Evolutionary conservation across 2,113 vertebrate species (phyloP).

Genomic region (Mirounga angustirostris): DNA sequence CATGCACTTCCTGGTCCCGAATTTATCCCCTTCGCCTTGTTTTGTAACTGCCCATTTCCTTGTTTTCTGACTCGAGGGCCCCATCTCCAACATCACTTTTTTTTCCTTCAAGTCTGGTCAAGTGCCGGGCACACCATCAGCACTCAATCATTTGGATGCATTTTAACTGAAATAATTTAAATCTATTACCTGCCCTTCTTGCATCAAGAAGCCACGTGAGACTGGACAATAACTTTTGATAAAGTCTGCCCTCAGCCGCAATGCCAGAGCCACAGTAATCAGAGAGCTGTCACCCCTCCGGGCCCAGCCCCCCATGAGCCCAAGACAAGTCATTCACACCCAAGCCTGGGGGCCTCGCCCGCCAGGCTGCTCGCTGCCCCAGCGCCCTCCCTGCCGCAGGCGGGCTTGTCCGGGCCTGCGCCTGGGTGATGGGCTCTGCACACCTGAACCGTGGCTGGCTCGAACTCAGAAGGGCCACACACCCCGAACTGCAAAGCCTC

Average conservation of each 20-base stretch:
- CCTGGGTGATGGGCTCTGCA: background rate
- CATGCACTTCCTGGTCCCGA: fast-evolving
- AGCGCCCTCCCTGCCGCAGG: fast-evolving
- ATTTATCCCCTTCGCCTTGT: fast-evolving
- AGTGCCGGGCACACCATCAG: background rate
- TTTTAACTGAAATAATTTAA: conserved; percentile 56
- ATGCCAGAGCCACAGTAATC: background rate
- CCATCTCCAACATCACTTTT: background rate
- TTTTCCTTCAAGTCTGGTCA: background rate
- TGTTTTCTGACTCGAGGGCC: background rate
- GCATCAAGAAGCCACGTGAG: background rate
- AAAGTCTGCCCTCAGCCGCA: background rate
- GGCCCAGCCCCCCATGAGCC: background rate
- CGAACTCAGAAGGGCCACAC: background rate
- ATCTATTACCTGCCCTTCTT: conserved; percentile 29
- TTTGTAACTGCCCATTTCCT: background rate
- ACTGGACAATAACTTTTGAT: conserved; percentile 14
- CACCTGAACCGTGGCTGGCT: background rate
- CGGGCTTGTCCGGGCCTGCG: background rate
- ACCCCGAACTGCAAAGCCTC: background rate
- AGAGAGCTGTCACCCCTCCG: background rate
- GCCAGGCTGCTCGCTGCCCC: background rate
- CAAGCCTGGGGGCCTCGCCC: too few species aligned
- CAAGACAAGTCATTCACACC: background rate
- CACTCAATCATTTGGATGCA: background rate